Conservation (phyloP, 1,140 invertebrate species). For the Lucilia sericata region DNA sequence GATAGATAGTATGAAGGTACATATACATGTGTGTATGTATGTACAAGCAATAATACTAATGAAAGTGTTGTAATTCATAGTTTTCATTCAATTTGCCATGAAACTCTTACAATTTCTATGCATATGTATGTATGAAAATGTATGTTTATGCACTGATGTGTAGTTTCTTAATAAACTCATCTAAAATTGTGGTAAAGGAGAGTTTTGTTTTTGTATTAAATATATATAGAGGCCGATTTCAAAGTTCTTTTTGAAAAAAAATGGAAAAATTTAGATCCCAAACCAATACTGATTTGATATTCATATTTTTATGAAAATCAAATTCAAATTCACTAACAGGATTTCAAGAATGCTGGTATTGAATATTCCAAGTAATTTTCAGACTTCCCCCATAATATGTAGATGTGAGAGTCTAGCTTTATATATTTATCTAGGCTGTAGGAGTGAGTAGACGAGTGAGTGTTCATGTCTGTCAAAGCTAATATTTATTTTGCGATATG, state of each 20-base stretch:
- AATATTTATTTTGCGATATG: conserved; percentile 16
- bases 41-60: not conserved
- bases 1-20: not conserved
- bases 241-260: too few relatives aligned
- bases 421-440: not conserved
- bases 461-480: not conserved
- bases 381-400: not conserved
- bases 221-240: not conserved
- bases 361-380: not conserved
- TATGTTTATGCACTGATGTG: not conserved
- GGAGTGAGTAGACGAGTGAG: not conserved
- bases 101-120: not conserved
- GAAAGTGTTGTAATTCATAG: conserved; percentile 6
- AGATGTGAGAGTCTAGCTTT: too few relatives aligned
- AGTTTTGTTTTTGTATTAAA: not conserved
- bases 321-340: too few relatives aligned
- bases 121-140: not conserved
- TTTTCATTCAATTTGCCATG: conserved; percentile 15
- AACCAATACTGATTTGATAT: too few relatives aligned
- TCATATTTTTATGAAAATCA: too few relatives aligned
- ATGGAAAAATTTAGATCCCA: too few relatives aligned
- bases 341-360: not conserved
- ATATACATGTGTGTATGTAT: not conserved
- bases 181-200: not conserved
- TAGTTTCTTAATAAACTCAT: conserved; percentile 12